A percentile compares a stretch with the other conserved stretches of the same genome.
Conservation (phyloP, 1,140 invertebrate species). For the Monomorium pharaonis region DNA sequence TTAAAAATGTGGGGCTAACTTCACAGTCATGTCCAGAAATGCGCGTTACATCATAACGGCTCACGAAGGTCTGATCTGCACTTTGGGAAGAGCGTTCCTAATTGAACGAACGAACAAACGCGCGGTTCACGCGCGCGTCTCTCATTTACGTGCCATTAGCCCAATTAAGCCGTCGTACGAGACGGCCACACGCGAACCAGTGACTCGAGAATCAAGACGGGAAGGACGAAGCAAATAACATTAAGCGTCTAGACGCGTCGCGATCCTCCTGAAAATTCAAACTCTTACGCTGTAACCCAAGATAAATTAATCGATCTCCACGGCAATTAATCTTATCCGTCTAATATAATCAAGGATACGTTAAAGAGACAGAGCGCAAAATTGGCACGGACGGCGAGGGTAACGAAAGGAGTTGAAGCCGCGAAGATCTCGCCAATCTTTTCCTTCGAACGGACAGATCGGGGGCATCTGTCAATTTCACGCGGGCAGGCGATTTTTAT, state of each 20-base stretch:
- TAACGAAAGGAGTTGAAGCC: not conserved
- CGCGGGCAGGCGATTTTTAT: not conserved
- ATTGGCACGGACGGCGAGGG: not conserved
- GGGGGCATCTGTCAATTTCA: not conserved
- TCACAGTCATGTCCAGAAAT: too few species aligned
- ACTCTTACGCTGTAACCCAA: not conserved
- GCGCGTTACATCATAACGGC: constrained; percentile 37
- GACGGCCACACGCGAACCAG: not conserved
- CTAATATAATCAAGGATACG: not conserved
- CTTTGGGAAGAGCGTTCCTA: constrained; percentile 35
- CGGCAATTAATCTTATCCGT: constrained; percentile 1
- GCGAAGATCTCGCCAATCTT: not conserved
- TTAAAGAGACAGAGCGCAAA: not conserved
- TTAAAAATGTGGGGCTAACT: too few species aligned
- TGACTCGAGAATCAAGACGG: not conserved
- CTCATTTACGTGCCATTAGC: not conserved
- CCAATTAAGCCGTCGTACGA: not conserved
- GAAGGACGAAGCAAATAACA: not conserved
- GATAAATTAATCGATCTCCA: not conserved
- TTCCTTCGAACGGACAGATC: not conserved
- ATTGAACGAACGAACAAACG: not conserved
- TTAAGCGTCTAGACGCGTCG: not conserved
- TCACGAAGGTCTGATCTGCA: not conserved
- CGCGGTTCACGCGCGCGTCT: not conserved
- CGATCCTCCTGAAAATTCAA: not conserved